phyloP scores from a whole-genome alignment of 2,797 vertebrate genomes.

The Molossus molossus region DNA sequence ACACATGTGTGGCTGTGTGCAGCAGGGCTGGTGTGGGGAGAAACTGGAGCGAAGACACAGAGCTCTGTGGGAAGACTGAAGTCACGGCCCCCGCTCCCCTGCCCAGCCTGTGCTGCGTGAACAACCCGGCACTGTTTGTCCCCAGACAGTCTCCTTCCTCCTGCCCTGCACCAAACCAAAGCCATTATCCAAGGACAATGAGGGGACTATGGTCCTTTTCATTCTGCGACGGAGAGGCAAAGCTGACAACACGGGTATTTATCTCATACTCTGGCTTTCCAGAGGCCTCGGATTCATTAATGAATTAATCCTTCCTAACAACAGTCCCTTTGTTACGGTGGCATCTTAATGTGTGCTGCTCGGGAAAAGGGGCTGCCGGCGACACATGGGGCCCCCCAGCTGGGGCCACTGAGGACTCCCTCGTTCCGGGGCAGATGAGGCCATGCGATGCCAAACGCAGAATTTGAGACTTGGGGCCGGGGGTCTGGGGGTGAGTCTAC shows the following conservation, averaged over 20 bases:
- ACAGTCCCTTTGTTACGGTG: conserved; percentile 50
- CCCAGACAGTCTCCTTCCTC: conserved; percentile 41
- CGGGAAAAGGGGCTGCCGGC: not conserved
- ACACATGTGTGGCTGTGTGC: not conserved
- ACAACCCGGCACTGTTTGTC: conserved; percentile 47
- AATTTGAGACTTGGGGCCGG: not conserved
- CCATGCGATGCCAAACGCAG: not conserved
- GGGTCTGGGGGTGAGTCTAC: not conserved
- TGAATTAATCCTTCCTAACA: conserved; percentile 73
- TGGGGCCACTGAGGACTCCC: not conserved
- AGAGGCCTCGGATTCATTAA: conserved; percentile 65
- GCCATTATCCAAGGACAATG: conserved; percentile 73
- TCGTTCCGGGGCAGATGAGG: conserved; percentile 3
- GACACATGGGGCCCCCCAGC: not conserved
- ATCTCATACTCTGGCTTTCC: conserved; percentile 63
- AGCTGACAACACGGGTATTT: conserved; percentile 77
- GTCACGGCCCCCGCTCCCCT: not conserved
- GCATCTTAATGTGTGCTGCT: not conserved
- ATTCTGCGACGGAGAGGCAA: conserved; percentile 38
- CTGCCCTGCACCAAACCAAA: not conserved
- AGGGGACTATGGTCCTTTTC: conserved; percentile 63
- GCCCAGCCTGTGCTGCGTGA: not conserved
- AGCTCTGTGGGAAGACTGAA: not conserved
- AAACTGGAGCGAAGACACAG: not conserved
- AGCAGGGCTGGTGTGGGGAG: not conserved